A percentile compares a stretch with the other conserved stretches of the same genome.
Evolutionary conservation across 2,113 vertebrate genomes (phyloP).

Genomic region (Quiscalus mexicanus): DNA sequence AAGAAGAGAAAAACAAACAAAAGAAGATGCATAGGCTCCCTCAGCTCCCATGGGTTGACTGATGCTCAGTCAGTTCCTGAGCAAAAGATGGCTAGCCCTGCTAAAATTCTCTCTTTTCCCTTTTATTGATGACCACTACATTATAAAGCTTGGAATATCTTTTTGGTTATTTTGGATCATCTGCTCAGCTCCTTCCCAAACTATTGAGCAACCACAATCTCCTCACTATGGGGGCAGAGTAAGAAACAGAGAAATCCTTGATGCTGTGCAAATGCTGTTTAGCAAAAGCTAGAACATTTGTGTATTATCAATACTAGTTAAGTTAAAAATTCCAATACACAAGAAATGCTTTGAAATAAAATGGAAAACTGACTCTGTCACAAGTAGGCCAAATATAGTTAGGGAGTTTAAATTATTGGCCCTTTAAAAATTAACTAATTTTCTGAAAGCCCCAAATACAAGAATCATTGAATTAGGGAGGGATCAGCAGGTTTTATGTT

Average conservation of each 20-base stretch:
- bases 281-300: neutral
- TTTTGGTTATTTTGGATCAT: neutral
- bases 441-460: neutral
- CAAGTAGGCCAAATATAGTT: neutral
- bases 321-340: neutral
- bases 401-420: neutral
- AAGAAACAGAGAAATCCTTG: neutral
- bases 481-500: accelerated
- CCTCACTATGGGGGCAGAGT: neutral
- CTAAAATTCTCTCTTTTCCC: neutral
- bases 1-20: neutral
- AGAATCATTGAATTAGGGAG: neutral
- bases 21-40: neutral
- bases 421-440: neutral
- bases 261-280: neutral
- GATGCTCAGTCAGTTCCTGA: neutral
- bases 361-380: neutral
- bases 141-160: neutral
- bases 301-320: neutral
- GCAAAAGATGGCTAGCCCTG: neutral
- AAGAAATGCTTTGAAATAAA: neutral
- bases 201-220: accelerated
- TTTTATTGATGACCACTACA: neutral
- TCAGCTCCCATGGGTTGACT: accelerated
- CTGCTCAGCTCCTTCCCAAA: neutral